These are phyloP conservation scores for Colaptes auratus DNA, from an alignment of 2,113 vertebrate species.

Conservation along the genomic window DNA sequence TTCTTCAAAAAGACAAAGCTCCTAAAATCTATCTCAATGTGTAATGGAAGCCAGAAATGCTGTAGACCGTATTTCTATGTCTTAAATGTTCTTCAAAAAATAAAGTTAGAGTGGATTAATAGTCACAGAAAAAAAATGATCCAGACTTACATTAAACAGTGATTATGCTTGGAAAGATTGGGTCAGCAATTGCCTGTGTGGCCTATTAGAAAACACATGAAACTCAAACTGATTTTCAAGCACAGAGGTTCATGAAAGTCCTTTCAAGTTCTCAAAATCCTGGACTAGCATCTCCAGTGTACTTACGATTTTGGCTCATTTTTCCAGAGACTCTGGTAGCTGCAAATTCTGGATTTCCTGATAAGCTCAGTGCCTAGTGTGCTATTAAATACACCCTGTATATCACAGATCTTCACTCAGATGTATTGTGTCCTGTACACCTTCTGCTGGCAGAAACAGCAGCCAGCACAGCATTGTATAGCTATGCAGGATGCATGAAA, in stretches of 20 bases:
- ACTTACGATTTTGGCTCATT: background rate
- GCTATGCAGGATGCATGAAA: background rate
- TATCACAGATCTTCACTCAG: background rate
- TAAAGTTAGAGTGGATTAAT: background rate
- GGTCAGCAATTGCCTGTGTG: background rate
- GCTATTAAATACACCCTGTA: background rate
- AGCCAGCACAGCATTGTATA: background rate
- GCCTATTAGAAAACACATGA: background rate
- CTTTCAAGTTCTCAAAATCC: background rate
- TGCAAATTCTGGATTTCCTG: background rate
- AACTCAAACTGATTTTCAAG: background rate
- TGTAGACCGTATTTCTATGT: background rate
- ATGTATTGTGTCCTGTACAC: background rate
- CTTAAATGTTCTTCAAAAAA: background rate
- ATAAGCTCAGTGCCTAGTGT: fast-evolving
- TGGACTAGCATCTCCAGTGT: background rate
- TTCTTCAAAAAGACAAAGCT: background rate
- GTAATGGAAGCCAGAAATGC: background rate
- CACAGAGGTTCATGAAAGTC: background rate
- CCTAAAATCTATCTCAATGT: background rate
- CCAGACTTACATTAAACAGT: background rate
- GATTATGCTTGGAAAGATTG: background rate
- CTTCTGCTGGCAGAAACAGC: background rate
- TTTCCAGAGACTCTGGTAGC: background rate
- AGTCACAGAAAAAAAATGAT: background rate